Evolutionary conservation across 2,888 invertebrate genomes (phyloP), one percentile per base, ranked within the genome.

Genomic region (Megaustenia siamemsis): DNA sequence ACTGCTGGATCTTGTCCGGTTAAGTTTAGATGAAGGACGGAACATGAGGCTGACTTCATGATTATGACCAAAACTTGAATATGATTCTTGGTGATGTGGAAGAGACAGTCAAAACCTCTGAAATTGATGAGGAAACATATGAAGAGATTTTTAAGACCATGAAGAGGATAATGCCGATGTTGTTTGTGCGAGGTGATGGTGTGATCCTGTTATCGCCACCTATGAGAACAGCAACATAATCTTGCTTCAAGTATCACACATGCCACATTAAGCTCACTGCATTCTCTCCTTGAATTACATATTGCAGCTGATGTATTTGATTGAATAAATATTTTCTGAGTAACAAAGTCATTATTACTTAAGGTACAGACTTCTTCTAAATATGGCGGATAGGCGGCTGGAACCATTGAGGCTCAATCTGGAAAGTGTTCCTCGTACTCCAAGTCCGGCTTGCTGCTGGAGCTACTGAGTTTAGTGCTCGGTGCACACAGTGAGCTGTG

Each of bases 41-140:
- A 99, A 98, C 92, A 99, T 99, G 0, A 99, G 99, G 95, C 99
- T 99, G 99, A 96, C 94, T 94, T 15, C 91, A 99, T 97, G 99
- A 99, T 0, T 99, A 98, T 94, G 99, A 99, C 95, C 99, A 99
- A 94, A 99, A 99, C 95, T 96, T 99, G 92, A 99, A 99, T 93
- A 99, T 99, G 98, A 98, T 99, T 0, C 95, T 99, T 66, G 98
- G 98, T 53, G 99, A 99, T 95, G 98, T 98, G 0, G 99, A 99
- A 94, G 99, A 99, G 95, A 95, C 94, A 0, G 98, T 99, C 28
- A 99, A 99, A 28, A 98, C 98, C 15, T 97, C 99, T 49, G 98
- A 98, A 95, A 98, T 98, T 90, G 98, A 98, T 94, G 98, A 98
- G 94, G 98, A 98, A 95, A 98, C 99, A 0, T 99, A 98, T 93